Evolutionary conservation across 2,888 invertebrate genomes (phyloP).

Genomic region (Zygaena filipendulae): DNA sequence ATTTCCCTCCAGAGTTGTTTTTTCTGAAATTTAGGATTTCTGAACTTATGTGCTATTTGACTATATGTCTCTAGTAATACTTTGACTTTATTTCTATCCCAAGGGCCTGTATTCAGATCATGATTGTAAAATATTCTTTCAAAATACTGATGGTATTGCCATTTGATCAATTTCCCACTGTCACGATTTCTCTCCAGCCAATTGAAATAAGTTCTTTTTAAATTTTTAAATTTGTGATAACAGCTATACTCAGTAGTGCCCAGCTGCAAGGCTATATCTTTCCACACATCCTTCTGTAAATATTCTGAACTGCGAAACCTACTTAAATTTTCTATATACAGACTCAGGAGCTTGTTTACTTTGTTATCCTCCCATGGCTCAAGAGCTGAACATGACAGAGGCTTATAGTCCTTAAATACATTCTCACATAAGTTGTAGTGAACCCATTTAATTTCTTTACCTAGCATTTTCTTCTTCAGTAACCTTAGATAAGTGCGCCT

Average conservation of each 20-base stretch:
- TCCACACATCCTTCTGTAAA: constrained; percentile 54
- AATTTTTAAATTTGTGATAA: constrained; percentile 54
- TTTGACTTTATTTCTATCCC: constrained; percentile 42
- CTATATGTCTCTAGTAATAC: constrained; percentile 39
- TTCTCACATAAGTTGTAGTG: constrained; percentile 49
- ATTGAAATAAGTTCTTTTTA: constrained; percentile 49
- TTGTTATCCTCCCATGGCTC: constrained; percentile 54
- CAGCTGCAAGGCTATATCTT: constrained; percentile 40
- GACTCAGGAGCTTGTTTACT: constrained; percentile 34
- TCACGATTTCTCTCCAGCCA: constrained; percentile 38
- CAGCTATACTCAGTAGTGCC: constrained; percentile 50
- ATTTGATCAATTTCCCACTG: constrained; percentile 41
- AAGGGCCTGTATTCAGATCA: constrained; percentile 34
- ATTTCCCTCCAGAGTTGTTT: constrained; percentile 55
- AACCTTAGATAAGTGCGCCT: constrained; percentile 47
- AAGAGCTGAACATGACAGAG: constrained; percentile 30
- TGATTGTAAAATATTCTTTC: constrained; percentile 51
- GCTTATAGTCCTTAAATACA: constrained; percentile 47
- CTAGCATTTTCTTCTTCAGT: constrained; percentile 46
- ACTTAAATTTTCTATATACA: constrained; percentile 46
- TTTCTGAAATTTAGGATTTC: constrained; percentile 43
- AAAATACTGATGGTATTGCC: constrained; percentile 51
- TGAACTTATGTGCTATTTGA: constrained; percentile 44
- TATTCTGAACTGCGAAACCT: constrained; percentile 37
- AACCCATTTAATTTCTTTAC: constrained; percentile 53